A percentile compares a stretch with the other conserved stretches of the same genome.
These are phyloP conservation scores for Ichneumoninae sp. DNA, from an alignment of 2,888 invertebrate genomes.

Conservation along the genomic window DNA sequence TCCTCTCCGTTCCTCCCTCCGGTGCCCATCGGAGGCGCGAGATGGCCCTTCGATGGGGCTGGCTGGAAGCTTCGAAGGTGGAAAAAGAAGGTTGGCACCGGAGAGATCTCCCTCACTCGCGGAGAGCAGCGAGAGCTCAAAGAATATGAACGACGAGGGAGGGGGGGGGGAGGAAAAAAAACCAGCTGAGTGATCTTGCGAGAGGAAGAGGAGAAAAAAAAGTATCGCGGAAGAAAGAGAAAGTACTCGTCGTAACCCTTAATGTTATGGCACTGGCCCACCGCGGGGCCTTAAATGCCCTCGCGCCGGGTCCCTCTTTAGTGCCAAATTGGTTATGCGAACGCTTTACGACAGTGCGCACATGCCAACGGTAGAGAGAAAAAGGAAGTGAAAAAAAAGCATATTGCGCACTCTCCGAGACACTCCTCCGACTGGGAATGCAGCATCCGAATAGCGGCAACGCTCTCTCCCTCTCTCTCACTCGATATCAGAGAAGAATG, in stretches of 20 bases:
- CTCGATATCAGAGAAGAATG: constrained; percentile 71
- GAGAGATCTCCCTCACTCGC: neutral
- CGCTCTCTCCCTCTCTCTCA: constrained; percentile 27
- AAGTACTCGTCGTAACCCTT: constrained; percentile 76
- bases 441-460: constrained; percentile 13
- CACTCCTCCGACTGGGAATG: constrained; percentile 10
- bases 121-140: constrained; percentile 1
- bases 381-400: constrained; percentile 2
- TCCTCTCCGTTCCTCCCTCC: neutral
- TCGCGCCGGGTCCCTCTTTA: constrained; percentile 77
- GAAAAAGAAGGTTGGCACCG: constrained; percentile 2
- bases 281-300: constrained; percentile 76
- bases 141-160: constrained; percentile 60
- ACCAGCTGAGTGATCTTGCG: neutral
- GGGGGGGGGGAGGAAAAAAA: constrained; percentile 26
- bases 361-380: constrained; percentile 35
- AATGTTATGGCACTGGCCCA: constrained; percentile 79
- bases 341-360: constrained; percentile 76
- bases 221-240: constrained; percentile 20
- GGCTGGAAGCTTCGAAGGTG: constrained; percentile 13
- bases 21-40: neutral
- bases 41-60: constrained; percentile 7
- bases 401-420: neutral
- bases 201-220: constrained; percentile 47
- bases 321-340: constrained; percentile 81